Conservation (phyloP, 2,888 invertebrate species). For the Syrista parreyssii region DNA sequence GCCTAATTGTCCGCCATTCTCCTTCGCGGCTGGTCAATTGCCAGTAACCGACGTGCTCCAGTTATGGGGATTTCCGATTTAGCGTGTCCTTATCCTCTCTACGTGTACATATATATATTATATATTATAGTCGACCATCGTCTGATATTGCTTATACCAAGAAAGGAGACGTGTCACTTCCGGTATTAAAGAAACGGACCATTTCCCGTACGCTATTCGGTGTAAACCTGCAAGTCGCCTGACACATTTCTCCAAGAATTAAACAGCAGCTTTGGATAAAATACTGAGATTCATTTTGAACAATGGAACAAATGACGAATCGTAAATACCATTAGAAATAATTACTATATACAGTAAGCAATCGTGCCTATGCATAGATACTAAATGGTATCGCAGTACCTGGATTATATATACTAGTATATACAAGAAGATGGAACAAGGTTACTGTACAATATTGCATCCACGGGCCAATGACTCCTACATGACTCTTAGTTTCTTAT, state of each 20-base stretch:
- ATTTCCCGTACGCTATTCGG: not conserved
- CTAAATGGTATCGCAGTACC: not conserved
- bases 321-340: not conserved
- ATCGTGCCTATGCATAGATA: not conserved
- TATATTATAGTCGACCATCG: not conserved
- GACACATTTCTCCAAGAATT: not conserved
- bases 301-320: not conserved
- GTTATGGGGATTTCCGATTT: conserved; percentile 7
- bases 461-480: not conserved
- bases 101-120: not conserved
- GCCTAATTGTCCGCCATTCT: conserved; percentile 45
- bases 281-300: not conserved
- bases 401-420: not conserved
- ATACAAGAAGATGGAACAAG: not conserved
- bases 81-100: not conserved
- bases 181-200: not conserved
- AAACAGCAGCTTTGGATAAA: not conserved
- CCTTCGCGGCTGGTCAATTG: conserved; percentile 16
- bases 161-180: not conserved
- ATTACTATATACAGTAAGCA: not conserved
- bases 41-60: conserved; percentile 9
- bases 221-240: not conserved
- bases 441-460: not conserved
- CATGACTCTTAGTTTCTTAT: not conserved
- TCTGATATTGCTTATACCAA: not conserved